Base-by-base conservation (phyloP, 1,140 invertebrate species). In the Leptinotarsa defecta region DNA sequence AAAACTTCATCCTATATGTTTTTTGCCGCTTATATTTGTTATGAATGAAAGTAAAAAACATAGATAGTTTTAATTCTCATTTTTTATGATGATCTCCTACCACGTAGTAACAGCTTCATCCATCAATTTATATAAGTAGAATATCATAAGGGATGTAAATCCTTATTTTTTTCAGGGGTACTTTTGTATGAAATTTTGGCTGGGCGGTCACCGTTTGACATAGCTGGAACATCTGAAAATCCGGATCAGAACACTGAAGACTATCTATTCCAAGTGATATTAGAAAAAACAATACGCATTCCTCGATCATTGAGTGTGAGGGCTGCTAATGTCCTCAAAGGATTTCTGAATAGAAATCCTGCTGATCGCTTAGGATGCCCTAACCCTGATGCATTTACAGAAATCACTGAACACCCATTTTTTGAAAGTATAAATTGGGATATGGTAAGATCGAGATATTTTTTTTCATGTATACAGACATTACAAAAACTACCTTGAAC, bases 371-470 rank as follows among this genome's bases (percentile, higher is more conserved):
- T 99, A 71, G 98, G 98, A 70, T 99, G 98, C 85, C 92, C 95
- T 83, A 90, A 91, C 64, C 93, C 95, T 77, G 92, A 92, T 63
- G 96, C 95, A 48, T 98, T 99, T 86, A 85, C 91, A 43, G 98
- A 99, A 84, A 99, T 99, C 82, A 92, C 94, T 78, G 91, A 91
- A 78, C 98, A 99, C 91, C 92, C 94, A 3, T 99, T 99, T 90
- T 99, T 99, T 89, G 98, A 97, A 87, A 92, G 92, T 77, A 98
- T 99, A 81, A 97, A 99, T 87, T 99, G 98, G 98, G 96, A 98
- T 86, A 91, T 95, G 93, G 95, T 97, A 86, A 91, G 89, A 64
- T 48, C 15, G n/a, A 65, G 49, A 61, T 73, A 19, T 71, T 34
- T 34, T 34, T 34, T 34, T 34, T 6, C 27, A 6, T 34, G 0